Evolutionary conservation across 2,797 vertebrate species (phyloP).

Genomic region (Muraenolepis orangiensis): DNA sequence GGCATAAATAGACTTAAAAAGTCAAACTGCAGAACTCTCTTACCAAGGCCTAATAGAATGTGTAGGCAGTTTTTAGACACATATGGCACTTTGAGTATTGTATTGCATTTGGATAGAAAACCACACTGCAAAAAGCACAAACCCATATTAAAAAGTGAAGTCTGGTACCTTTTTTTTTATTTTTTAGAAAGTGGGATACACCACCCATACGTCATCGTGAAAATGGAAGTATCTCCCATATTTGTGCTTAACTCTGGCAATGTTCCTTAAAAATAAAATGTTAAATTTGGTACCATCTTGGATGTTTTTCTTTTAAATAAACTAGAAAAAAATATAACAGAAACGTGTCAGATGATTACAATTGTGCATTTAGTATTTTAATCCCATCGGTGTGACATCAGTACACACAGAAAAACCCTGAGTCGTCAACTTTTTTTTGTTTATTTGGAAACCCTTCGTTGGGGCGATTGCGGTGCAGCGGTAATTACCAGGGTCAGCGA

Average conservation of each 20-base stretch:
- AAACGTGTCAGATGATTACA: constrained; percentile 57
- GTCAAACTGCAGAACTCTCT: constrained; percentile 70
- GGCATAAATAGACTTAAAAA: constrained; percentile 63
- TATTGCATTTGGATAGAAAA: constrained; percentile 76
- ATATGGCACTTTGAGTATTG: constrained; percentile 78
- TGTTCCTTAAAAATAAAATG: constrained; percentile 34
- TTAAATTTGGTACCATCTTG: constrained; percentile 60
- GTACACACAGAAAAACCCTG: constrained; percentile 62
- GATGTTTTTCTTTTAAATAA: constrained; percentile 39
- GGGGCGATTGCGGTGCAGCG: constrained; percentile 44
- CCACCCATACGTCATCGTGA: constrained; percentile 56
- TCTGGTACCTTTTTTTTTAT: constrained; percentile 42
- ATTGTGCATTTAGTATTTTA: constrained; percentile 66
- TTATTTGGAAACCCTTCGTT: constrained; percentile 54
- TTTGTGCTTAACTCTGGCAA: constrained; percentile 64
- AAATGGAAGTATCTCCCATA: constrained; percentile 63
- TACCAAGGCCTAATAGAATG: constrained; percentile 73
- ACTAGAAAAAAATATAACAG: constrained; percentile 30
- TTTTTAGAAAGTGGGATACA: constrained; percentile 53
- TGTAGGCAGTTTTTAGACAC: constrained; percentile 78
- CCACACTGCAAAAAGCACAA: constrained; percentile 74
- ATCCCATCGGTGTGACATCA: constrained; percentile 44
- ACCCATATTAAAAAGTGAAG: constrained; percentile 70
- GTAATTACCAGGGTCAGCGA: constrained; percentile 46
- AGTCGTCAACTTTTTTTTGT: constrained; percentile 66